These are phyloP conservation scores for Entomyzon cyanotis DNA, from an alignment of 2,113 vertebrate species.

Conservation along the genomic window DNA sequence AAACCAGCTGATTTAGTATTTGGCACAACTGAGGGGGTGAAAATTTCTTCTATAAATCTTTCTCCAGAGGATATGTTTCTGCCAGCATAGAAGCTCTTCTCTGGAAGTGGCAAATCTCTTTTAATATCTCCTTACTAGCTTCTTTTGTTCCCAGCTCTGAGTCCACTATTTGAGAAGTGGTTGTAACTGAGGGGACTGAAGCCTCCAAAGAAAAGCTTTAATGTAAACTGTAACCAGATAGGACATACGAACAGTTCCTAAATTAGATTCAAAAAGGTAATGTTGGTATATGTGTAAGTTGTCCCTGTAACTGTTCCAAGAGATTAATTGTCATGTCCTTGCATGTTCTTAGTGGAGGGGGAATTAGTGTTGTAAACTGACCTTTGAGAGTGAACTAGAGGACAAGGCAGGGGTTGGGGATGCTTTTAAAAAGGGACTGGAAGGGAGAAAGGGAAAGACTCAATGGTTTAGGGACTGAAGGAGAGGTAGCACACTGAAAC, in stretches of 20 bases:
- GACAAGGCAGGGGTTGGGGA: neutral
- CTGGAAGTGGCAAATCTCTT: neutral
- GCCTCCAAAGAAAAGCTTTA: neutral
- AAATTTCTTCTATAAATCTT: neutral
- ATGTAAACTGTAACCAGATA: neutral
- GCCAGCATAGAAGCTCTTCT: neutral
- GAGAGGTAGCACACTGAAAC: neutral
- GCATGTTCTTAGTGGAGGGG: neutral
- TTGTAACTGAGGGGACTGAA: neutral
- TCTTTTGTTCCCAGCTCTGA: neutral
- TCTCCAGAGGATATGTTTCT: neutral
- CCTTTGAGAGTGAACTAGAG: neutral
- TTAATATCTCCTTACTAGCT: neutral
- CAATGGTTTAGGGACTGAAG: neutral
- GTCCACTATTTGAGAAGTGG: neutral
- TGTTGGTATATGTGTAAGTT: neutral
- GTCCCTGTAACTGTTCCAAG: constrained; percentile 28
- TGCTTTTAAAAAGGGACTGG: neutral
- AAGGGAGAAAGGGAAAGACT: neutral
- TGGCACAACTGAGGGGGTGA: neutral
- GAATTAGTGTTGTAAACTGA: neutral
- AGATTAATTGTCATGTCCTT: constrained; percentile 11
- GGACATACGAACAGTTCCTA: neutral
- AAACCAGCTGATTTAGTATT: neutral
- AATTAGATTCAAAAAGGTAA: neutral